Conservation (phyloP, 2,797 vertebrate species). For the Poeciliopsis paucimaculata region DNA sequence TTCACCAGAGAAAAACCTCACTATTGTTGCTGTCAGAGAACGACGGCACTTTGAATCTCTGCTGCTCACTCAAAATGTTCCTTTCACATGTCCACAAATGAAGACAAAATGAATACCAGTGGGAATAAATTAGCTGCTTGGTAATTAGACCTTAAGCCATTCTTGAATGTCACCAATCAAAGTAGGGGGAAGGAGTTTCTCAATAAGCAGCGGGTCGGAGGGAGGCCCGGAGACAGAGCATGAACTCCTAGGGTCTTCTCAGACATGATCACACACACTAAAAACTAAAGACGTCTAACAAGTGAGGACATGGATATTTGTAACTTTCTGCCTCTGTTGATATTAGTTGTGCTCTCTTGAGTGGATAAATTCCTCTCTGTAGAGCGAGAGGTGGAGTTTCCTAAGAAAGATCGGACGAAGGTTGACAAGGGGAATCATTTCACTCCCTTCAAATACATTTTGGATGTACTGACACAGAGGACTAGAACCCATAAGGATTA, state of each 20-base stretch:
- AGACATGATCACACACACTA: conserved; percentile 23
- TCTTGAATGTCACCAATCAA: conserved; percentile 70
- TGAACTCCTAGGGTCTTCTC: conserved; percentile 24
- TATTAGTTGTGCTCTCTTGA: conserved; percentile 48
- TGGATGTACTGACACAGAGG: conserved; percentile 45
- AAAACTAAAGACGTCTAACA: conserved; percentile 29
- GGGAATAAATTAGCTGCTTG: conserved; percentile 78
- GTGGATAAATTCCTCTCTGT: conserved; percentile 45
- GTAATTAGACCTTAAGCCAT: conserved; percentile 77
- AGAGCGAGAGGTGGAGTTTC: conserved; percentile 41
- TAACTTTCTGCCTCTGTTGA: conserved; percentile 48
- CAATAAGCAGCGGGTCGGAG: conserved; percentile 32
- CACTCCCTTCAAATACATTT: conserved; percentile 50
- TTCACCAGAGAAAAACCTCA: conserved; percentile 34
- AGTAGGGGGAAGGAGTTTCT: conserved; percentile 50
- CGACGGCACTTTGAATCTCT: conserved; percentile 63
- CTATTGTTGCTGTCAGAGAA: conserved; percentile 40
- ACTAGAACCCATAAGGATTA: conserved; percentile 36
- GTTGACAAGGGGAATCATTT: conserved; percentile 44
- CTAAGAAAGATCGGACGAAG: conserved; percentile 43
- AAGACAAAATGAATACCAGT: conserved; percentile 73
- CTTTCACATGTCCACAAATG: conserved; percentile 76
- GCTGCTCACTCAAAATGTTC: conserved; percentile 64
- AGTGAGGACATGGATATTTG: conserved; percentile 31
- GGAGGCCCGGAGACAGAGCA: conserved; percentile 33